These are phyloP conservation scores for Lasioglossum morio DNA, from an alignment of 2,888 invertebrate species.

Conservation along the genomic window DNA sequence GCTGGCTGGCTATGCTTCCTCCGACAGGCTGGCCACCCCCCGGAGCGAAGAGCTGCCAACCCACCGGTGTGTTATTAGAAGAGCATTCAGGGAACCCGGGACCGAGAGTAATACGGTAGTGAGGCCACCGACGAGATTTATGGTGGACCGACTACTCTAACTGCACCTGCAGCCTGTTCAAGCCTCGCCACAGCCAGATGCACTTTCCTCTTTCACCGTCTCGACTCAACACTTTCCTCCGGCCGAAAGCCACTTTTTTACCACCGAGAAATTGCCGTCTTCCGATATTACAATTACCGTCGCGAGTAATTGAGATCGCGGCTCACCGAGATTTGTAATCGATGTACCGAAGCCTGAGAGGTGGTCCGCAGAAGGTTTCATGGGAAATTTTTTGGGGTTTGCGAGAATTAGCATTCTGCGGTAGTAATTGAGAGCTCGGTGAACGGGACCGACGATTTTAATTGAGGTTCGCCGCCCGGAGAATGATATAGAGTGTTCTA, in stretches of 20 bases:
- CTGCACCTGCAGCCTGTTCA: conserved; percentile 59
- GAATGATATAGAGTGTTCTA: background rate
- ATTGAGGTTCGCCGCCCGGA: background rate
- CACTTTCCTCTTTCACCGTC: conserved; percentile 35
- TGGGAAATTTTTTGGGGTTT: background rate
- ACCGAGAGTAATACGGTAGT: conserved; percentile 71
- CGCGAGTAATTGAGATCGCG: background rate
- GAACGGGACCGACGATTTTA: background rate
- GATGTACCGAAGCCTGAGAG: background rate
- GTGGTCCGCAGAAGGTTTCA: background rate
- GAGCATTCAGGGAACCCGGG: conserved; percentile 55
- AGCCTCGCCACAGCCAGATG: background rate
- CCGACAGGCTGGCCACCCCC: conserved; percentile 54
- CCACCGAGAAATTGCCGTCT: background rate
- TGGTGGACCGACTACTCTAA: conserved; percentile 61
- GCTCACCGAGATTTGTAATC: background rate
- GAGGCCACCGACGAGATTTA: conserved; percentile 69
- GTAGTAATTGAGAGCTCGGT: background rate
- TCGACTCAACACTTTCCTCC: background rate
- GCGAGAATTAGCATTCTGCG: background rate
- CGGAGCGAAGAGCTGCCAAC: conserved; percentile 62
- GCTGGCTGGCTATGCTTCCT: background rate
- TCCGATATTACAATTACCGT: background rate
- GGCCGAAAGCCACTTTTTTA: background rate
- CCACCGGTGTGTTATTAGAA: conserved; percentile 69